These are phyloP conservation scores for Microplitis mediator DNA, from an alignment of 1,140 invertebrate species.

Conservation along the genomic window DNA sequence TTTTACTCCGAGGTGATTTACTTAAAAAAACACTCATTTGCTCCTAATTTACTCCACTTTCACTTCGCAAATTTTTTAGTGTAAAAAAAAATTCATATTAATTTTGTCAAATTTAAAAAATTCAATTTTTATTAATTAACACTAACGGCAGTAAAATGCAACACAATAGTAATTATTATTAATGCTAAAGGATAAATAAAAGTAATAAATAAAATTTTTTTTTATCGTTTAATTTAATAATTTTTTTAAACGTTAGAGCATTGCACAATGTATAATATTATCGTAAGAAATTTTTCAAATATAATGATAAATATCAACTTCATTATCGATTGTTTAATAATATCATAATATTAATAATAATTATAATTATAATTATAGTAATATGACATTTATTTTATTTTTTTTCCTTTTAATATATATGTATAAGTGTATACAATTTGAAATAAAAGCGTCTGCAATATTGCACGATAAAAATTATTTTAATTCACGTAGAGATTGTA, in stretches of 20 bases:
- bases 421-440: slow-evolving; percentile 16
- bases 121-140: too few relatives aligned
- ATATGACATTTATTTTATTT: slow-evolving; percentile 6
- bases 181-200: background rate
- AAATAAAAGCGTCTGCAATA: background rate
- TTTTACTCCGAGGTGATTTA: too few relatives aligned
- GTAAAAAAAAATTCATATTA: too few relatives aligned
- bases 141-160: background rate
- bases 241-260: background rate
- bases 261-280: slow-evolving; percentile 34
- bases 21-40: too few relatives aligned
- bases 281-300: slow-evolving; percentile 50
- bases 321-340: slow-evolving; percentile 12
- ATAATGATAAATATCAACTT: slow-evolving; percentile 30
- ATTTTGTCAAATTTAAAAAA: too few relatives aligned
- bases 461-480: background rate
- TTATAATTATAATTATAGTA: background rate
- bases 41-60: too few relatives aligned
- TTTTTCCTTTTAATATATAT: slow-evolving; percentile 2
- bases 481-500: background rate
- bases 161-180: background rate
- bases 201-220: background rate
- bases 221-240: slow-evolving; percentile 5
- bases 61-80: too few relatives aligned
- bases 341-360: slow-evolving; percentile 16